These are phyloP conservation scores for Sialis fuliginosa DNA, from an alignment of 2,888 invertebrate genomes.

Conservation along the genomic window DNA sequence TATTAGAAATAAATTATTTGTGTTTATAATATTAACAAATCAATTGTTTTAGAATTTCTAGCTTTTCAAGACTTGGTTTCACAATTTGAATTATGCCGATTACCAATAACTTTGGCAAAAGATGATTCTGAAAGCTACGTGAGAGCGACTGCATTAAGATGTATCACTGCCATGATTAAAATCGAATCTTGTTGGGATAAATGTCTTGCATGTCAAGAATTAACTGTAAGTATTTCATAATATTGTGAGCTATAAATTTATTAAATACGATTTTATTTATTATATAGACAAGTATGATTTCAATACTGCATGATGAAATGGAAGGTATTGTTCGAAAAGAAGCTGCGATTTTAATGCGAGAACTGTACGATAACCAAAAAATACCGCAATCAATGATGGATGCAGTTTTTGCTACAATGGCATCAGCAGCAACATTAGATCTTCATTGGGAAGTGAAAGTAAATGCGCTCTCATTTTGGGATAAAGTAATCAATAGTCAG, in stretches of 20 bases:
- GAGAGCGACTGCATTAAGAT: constrained; percentile 54
- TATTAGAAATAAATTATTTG: neutral
- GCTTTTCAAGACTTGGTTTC: constrained; percentile 55
- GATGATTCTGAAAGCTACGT: constrained; percentile 59
- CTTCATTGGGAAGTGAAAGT: constrained; percentile 72
- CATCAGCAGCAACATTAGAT: constrained; percentile 46
- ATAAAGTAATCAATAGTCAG: constrained; percentile 41
- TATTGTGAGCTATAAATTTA: neutral
- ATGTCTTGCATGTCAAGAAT: constrained; percentile 33
- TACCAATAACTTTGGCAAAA: constrained; percentile 44
- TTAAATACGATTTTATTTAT: constrained; percentile 13
- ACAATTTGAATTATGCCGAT: constrained; percentile 41
- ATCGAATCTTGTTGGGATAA: constrained; percentile 50
- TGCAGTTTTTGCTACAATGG: constrained; percentile 43
- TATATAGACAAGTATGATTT: constrained; percentile 30
- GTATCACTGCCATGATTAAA: constrained; percentile 46
- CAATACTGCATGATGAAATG: constrained; percentile 42
- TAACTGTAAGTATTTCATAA: constrained; percentile 32
- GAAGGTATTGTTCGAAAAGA: constrained; percentile 65
- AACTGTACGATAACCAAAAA: constrained; percentile 45
- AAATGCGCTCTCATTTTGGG: constrained; percentile 55
- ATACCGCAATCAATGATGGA: constrained; percentile 34
- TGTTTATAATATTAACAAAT: neutral
- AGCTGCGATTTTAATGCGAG: constrained; percentile 44
- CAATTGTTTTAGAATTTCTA: constrained; percentile 45